Evolutionary conservation across 2,888 invertebrate species (phyloP).

Genomic region (Nomada ferruginata): DNA sequence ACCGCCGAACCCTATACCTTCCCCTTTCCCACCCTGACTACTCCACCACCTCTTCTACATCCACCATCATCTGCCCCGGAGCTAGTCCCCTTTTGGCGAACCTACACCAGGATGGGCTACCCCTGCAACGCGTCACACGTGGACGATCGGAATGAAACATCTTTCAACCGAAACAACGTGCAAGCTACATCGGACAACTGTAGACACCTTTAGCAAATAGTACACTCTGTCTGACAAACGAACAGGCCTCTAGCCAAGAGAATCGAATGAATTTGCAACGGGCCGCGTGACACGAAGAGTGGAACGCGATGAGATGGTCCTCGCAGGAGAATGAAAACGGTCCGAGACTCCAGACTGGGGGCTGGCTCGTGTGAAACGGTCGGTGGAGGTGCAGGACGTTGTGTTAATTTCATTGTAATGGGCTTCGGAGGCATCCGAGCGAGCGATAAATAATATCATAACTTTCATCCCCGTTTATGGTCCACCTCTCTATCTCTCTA

Average conservation of each 20-base stretch:
- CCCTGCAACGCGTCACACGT: slow-evolving; percentile 37
- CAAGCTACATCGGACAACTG: neutral
- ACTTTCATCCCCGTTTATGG: slow-evolving; percentile 1
- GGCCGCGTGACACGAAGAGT: neutral
- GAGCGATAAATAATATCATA: slow-evolving; percentile 72
- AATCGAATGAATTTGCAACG: neutral
- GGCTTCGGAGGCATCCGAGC: slow-evolving; percentile 49
- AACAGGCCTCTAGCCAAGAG: neutral
- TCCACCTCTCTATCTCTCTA: neutral
- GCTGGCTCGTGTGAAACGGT: neutral
- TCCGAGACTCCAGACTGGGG: neutral
- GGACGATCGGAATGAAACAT: slow-evolving; percentile 53
- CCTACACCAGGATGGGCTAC: slow-evolving; percentile 18
- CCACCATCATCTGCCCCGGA: slow-evolving; percentile 33
- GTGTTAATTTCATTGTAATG: slow-evolving; percentile 75
- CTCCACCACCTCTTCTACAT: neutral
- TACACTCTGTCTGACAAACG: no score
- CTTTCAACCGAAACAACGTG: no score
- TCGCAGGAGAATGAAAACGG: slow-evolving; percentile 4
- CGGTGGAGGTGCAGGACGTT: slow-evolving; percentile 26
- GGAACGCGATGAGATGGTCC: slow-evolving; percentile 5
- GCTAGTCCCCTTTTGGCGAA: slow-evolving; percentile 35
- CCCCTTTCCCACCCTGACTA: slow-evolving; percentile 3
- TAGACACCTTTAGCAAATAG: slow-evolving; percentile 9
- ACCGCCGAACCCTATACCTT: slow-evolving; percentile 52